Base-by-base conservation (phyloP, 2,113 vertebrate genomes). In the Mastomys natalensis region DNA sequence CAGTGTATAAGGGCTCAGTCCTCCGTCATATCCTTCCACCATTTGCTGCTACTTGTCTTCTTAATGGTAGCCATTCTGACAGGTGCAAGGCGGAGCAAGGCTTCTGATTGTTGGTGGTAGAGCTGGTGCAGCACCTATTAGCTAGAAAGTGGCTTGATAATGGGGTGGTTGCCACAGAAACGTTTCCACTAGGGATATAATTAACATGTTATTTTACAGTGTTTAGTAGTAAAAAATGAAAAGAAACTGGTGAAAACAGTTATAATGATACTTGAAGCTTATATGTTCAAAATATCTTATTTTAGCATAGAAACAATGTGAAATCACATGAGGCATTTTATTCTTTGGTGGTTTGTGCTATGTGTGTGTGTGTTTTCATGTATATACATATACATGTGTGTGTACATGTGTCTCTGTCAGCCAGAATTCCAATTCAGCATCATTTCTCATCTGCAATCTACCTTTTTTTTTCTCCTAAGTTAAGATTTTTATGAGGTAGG, bases 221-320 rank as follows among this genome's bases (percentile, higher is more conserved):
- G 78, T 81, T 48, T 89, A 43, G 19, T 82, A 37, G 64, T 68
- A 34, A 87, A 53, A 31, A 43, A 53, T 12, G 26, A 60, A 84
- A 87, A 90, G 17, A 92, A 93, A 91, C 24, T 31, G 29, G n/a
- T 89, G 13, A 81, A 89, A 93, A 34, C 85, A 68, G 88, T 77
- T 84, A 78, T 90, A 89, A 70, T 87, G 84, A 37, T 68, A 37
- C 10, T 6, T 34, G 48, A 48, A 87, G 60, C 62, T 68, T 29
- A 64, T 37, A 68, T 64, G 66, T 68, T 66, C 60, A 34, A 43
- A 45, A 34, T 85, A 66, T 34, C 6, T 66, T 16, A 66, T 86
- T 86, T 86, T 31, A 68, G 34, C 43, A 68, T 21, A 11, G 60
- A 87, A 37, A 45, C n/a, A 26, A 26, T 74, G 73, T 43, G 22